These are phyloP conservation scores for Magallana nippona DNA, from an alignment of 2,888 invertebrate species.

Conservation along the genomic window DNA sequence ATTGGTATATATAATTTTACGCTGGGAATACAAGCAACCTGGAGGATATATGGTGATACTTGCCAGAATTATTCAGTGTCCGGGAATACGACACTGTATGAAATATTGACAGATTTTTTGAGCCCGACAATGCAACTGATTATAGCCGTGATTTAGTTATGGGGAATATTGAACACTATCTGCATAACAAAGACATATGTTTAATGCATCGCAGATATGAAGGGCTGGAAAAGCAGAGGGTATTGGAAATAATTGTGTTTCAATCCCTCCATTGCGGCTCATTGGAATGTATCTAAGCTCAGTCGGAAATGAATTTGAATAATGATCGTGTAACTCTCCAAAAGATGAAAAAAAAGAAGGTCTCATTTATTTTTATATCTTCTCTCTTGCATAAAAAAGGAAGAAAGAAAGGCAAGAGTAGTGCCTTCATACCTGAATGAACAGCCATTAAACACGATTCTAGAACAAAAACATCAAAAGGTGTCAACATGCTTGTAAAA, in stretches of 20 bases:
- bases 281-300: slow-evolving; percentile 16
- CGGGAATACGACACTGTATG: neutral
- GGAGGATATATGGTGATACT: neutral
- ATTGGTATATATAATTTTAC: slow-evolving; percentile 12
- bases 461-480: slow-evolving; percentile 7
- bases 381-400: too few relatives aligned
- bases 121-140: neutral
- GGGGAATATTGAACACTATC: slow-evolving; percentile 19
- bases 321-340: neutral
- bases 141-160: neutral
- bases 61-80: neutral
- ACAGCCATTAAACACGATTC: neutral
- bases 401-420: neutral
- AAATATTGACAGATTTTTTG: slow-evolving; percentile 20
- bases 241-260: slow-evolving; percentile 24
- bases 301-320: neutral
- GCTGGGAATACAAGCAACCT: neutral
- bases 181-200: slow-evolving; percentile 32
- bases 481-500: slow-evolving; percentile 31
- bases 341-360: neutral
- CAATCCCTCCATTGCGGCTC: neutral
- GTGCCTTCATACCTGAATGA: slow-evolving; percentile 3
- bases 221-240: neutral
- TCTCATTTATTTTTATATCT: too few relatives aligned
- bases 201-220: slow-evolving; percentile 22